Percentiles rank a stretch among this genome's conserved stretches.
These are phyloP conservation scores for Gobius niger DNA, from an alignment of 2,113 vertebrate species.

Conservation along the genomic window DNA sequence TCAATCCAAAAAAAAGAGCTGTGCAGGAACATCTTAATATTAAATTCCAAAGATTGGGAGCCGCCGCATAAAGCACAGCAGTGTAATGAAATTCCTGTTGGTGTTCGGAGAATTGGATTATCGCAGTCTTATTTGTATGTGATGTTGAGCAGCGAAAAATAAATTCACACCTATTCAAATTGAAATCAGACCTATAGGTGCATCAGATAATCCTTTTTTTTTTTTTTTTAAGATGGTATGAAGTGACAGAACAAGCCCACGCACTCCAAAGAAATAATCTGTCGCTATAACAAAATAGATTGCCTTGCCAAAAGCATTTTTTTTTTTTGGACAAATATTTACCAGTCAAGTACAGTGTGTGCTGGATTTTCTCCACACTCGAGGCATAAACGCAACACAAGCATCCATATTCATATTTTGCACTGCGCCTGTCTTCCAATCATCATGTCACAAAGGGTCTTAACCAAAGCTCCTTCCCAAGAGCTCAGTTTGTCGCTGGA, in stretches of 20 bases:
- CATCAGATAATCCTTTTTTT: conserved; percentile 76
- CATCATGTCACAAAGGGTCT: conserved; percentile 77
- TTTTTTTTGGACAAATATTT: conserved; percentile 63
- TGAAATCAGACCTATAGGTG: conserved; percentile 81
- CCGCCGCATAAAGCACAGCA: conserved; percentile 70
- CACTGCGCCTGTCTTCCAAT: conserved; percentile 71
- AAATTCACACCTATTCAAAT: conserved; percentile 84
- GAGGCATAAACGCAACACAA: conserved; percentile 71
- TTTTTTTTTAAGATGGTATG: conserved; percentile 78
- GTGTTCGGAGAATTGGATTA: conserved; percentile 81
- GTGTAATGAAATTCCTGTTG: conserved; percentile 77
- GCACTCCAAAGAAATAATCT: conserved; percentile 75
- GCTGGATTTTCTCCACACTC: conserved; percentile 69
- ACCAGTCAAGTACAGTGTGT: conserved; percentile 59
- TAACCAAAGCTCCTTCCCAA: conserved; percentile 74
- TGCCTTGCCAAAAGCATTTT: conserved; percentile 61
- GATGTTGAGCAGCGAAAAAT: conserved; percentile 80
- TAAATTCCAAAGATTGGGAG: conserved; percentile 68
- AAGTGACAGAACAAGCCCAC: conserved; percentile 75
- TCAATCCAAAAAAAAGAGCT: conserved; percentile 52
- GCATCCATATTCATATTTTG: conserved; percentile 80
- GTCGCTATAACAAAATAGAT: conserved; percentile 57
- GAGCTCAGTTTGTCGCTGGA: conserved; percentile 73
- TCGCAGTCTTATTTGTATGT: conserved; percentile 77
- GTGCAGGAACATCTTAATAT: conserved; percentile 71